Evolutionary conservation across 1,140 invertebrate species (phyloP), one percentile per base, ranked within the genome.

Genomic region (Heliothis virescens): DNA sequence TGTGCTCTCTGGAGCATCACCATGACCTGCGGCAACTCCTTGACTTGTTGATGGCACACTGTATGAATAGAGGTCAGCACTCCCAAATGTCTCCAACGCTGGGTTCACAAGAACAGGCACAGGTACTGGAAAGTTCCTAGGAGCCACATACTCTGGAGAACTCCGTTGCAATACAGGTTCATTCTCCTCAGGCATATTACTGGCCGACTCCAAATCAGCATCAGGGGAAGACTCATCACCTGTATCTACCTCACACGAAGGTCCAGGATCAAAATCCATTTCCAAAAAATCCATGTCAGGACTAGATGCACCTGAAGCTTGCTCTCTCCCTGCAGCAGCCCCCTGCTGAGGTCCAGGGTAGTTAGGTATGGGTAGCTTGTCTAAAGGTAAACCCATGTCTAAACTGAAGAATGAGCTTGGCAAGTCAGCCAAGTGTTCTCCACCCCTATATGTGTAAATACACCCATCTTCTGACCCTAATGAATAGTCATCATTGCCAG

Each of bases 191-290:
- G 90, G 92, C 87, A 92, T 90, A 71, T 88, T 85, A 18, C 82
- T 90, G 2, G 76, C 89, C 55, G 84, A 88, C 18, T 94, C 92
- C 67, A 94, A 86, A 73, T 95, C 94, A 67, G 82, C 89, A 85
- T 95, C 94, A 11, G 94, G 90, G 57, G 89, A 92, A 5, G 94
- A 94, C 80, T 94, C 94, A 82, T 94, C 94, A 74, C 95, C 95
- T 29, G 94, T 92, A 81, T 95, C 97, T 55, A 95, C 95, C 83
- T 96, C 96, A 88, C 96, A 96, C 26, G 96, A 96, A 71, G 96
- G 96, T 41, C 96, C 96, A 34, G 97, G 97, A 92, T 97, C 97
- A 95, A 97, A 97, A 89, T 97, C 97, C 97, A 97, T 97, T 95
- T 97, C 97, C 65, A 97, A 90, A 86, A 96, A 97, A 85, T 97